Percentiles rank a stretch among this genome's conserved stretches.
phyloP scores from a whole-genome alignment of 2,888 invertebrate genomes.

The Acleris sparsana region DNA sequence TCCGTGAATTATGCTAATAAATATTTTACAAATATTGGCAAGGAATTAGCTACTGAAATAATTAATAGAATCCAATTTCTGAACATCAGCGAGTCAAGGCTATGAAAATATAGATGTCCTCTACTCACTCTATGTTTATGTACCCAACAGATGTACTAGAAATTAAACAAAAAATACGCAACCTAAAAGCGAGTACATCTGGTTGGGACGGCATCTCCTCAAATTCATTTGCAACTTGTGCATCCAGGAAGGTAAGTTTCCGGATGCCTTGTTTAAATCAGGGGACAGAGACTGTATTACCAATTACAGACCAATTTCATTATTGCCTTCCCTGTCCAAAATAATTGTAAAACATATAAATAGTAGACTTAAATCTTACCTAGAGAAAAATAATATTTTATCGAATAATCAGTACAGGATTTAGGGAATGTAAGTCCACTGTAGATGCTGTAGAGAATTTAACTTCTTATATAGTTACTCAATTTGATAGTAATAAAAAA shows the following conservation, averaged over 20 bases:
- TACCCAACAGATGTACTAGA: not conserved
- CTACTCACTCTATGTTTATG: not conserved
- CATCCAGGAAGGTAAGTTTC: not conserved
- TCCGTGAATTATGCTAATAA: too few relatives aligned
- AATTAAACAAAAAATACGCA: not conserved
- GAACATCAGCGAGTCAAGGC: not conserved
- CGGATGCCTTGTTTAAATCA: too few relatives aligned
- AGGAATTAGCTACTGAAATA: not conserved
- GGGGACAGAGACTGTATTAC: too few relatives aligned
- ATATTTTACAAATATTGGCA: too few relatives aligned
- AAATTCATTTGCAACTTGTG: not conserved
- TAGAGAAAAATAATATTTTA: not conserved
- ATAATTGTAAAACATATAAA: constrained; percentile 1
- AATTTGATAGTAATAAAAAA: too few relatives aligned
- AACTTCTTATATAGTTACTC: too few relatives aligned
- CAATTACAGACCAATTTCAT: not conserved
- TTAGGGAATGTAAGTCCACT: too few relatives aligned
- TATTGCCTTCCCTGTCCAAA: not conserved
- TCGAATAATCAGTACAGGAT: not conserved
- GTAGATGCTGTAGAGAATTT: too few relatives aligned
- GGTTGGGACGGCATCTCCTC: not conserved
- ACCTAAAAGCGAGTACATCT: not conserved
- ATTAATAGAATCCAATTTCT: not conserved
- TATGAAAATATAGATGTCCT: not conserved
- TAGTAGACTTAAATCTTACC: constrained; percentile 2